Evolutionary conservation across 2,888 invertebrate genomes (phyloP), one percentile per base, ranked within the genome.

Genomic region (Synergus japonicus): DNA sequence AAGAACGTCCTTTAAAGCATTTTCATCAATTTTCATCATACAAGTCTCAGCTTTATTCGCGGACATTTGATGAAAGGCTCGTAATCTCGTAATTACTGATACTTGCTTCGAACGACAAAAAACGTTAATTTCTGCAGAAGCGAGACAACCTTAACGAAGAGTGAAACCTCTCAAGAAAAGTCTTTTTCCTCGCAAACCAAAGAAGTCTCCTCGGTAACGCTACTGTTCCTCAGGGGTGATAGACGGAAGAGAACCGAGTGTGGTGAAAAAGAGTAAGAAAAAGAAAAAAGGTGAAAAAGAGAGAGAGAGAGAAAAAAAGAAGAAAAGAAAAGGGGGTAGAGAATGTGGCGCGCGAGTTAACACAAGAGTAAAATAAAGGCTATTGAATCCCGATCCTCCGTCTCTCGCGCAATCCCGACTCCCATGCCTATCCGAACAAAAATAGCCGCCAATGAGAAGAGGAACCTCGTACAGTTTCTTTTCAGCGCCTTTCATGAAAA

Each of bases 391-490:
- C 83, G 83, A 83, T 79, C 85, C 77, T 81, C 41, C 79, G 81
- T 82, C 81, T 80, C 82, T 82, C 81, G 46, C 41, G 78, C 80
- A 79, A 82, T 80, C 67, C 63, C 63, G 73, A 64, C 79, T 79
- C 76, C 65, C 67, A 73, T 76, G 82, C 83, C 82, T 85, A 86
- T 84, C 87, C 86, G 88, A 89, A 91, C 89, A 91, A 91, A 91
- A 91, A 91, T 91, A 91, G 90, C 90, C 89, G 88, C 88, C 91
- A 91, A 91, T 91, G 91, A 91, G 91, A 89, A 89, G 90, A 90
- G 90, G 90, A 90, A 90, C 90, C 91, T 90, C 77, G 79, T 89
- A 88, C 91, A 88, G 89, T 89, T 91, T 89, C 90, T 87, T 91
- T 91, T 90, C 91, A 91, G 79, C 54, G 83, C 88, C 91, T 91